Evolutionary conservation across 2,797 vertebrate genomes (phyloP).

Genomic region (Eospalax fontanierii): DNA sequence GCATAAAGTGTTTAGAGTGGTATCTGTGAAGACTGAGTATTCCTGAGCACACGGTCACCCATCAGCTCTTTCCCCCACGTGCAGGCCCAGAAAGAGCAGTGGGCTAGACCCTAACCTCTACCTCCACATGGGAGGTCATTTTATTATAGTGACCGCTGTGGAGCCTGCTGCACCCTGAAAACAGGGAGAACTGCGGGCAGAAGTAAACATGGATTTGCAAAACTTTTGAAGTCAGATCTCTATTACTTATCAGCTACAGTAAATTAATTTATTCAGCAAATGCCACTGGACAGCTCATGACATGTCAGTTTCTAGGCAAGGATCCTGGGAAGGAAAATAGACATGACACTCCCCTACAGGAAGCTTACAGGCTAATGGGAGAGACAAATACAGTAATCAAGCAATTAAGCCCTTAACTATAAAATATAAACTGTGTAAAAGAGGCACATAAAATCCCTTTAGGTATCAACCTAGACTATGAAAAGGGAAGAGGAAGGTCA

Average conservation of each 20-base stretch:
- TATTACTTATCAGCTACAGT: neutral
- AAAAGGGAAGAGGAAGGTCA: neutral
- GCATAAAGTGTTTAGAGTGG: neutral
- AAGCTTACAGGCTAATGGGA: neutral
- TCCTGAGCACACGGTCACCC: neutral
- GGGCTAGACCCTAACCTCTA: neutral
- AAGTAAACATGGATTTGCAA: neutral
- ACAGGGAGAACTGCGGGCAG: neutral
- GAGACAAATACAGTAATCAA: neutral
- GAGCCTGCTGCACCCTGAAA: neutral
- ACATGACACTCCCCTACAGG: neutral
- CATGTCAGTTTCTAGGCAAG: neutral
- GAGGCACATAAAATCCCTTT: neutral
- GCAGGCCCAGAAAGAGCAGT: neutral
- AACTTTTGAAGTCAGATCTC: slow-evolving; percentile 11
- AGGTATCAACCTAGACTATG: neutral
- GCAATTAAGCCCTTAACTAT: neutral
- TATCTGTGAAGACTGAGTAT: neutral
- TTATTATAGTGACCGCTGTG: neutral
- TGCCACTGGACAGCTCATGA: neutral
- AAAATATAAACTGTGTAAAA: neutral
- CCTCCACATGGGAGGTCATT: neutral
- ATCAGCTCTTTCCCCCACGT: neutral
- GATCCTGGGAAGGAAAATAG: slow-evolving; percentile 14
- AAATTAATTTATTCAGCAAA: slow-evolving; percentile 39